These are phyloP conservation scores for Calliphora vomitoria DNA, from an alignment of 2,888 invertebrate genomes.

Conservation along the genomic window DNA sequence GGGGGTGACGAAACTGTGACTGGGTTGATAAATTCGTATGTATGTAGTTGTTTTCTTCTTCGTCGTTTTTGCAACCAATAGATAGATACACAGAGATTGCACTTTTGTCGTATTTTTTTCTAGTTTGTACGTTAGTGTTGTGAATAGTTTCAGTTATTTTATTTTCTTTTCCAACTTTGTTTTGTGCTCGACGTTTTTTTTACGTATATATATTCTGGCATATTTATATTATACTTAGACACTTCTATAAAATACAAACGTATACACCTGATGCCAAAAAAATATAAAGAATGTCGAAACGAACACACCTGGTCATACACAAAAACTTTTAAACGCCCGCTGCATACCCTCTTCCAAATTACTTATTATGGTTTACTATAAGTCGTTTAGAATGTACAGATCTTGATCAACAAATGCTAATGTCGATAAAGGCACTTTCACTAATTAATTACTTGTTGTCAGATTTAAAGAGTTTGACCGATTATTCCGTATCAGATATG, in stretches of 20 bases:
- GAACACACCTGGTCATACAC: no score
- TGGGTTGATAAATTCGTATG: conserved; percentile 15
- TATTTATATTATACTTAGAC: not conserved
- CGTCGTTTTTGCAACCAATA: conserved; percentile 54
- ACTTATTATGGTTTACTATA: no score
- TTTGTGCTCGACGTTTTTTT: conserved; percentile 50
- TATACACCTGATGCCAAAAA: not conserved
- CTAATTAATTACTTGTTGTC: no score
- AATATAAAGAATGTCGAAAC: not conserved
- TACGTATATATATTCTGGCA: not conserved
- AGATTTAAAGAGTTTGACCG: no score
- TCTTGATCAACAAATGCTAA: no score
- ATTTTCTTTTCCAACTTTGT: conserved; percentile 42
- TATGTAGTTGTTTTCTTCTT: conserved; percentile 30
- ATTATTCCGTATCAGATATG: no score
- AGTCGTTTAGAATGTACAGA: no score
- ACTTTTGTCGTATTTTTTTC: conserved; percentile 36
- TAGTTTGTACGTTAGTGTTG: conserved; percentile 17
- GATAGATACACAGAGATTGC: conserved; percentile 64
- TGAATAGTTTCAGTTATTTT: conserved; percentile 38
- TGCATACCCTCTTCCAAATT: no score
- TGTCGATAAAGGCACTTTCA: no score
- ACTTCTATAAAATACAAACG: conserved; percentile 9
- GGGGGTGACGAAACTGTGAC: not conserved
- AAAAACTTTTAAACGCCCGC: no score